Conservation (phyloP, 2,797 vertebrate species). For the Champsocephalus gunnari region DNA sequence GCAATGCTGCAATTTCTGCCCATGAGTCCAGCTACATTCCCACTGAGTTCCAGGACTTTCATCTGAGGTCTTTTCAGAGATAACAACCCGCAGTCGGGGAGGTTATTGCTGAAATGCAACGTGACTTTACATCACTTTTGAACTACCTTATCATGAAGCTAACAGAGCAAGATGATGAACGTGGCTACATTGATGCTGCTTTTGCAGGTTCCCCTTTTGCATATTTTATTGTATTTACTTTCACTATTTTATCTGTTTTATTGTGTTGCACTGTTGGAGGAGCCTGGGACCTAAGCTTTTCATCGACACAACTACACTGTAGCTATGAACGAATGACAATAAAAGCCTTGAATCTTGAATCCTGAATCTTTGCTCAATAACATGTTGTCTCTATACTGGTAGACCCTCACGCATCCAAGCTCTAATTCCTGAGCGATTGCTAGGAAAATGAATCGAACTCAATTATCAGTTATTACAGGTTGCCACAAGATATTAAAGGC, state of each 20-base stretch:
- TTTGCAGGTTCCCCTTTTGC: not conserved
- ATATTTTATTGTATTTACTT: too few species aligned
- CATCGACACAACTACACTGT: too few species aligned
- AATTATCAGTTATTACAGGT: conserved; percentile 3
- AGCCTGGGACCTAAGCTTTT: too few species aligned
- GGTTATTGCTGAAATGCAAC: conserved; percentile 34
- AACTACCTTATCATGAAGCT: conserved; percentile 1
- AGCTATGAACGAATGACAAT: too few species aligned
- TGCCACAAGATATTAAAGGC: not conserved
- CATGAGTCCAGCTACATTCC: not conserved
- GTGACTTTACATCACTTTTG: conserved; percentile 10
- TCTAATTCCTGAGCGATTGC: conserved; percentile 1
- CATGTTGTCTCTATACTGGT: not conserved
- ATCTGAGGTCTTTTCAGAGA: conserved; percentile 36
- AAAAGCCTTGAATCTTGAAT: too few species aligned
- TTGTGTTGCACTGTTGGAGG: too few species aligned
- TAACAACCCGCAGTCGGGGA: conserved; percentile 16
- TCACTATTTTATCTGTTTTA: too few species aligned
- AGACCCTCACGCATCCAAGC: not conserved
- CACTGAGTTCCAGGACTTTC: conserved; percentile 15
- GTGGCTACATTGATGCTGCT: conserved; percentile 5
- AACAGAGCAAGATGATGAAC: conserved; percentile 24
- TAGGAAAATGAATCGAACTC: conserved; percentile 12
- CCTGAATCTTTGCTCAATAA: not conserved
- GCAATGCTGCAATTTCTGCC: not conserved